Conservation (phyloP, 2,888 invertebrate species). For the Ormyrus labotus region DNA sequence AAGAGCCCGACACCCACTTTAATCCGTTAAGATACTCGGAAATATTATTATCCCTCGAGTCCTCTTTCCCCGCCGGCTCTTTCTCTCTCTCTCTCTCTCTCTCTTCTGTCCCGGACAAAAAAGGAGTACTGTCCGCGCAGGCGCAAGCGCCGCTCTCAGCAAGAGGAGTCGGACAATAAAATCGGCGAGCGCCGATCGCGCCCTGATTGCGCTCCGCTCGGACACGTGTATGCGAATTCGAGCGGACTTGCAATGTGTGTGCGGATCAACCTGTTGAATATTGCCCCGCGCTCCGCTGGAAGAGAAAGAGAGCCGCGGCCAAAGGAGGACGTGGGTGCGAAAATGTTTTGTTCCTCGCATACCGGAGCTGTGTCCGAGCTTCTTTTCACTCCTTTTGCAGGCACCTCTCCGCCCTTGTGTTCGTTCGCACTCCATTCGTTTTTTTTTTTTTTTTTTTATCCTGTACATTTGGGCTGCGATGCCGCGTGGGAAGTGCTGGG, state of each 20-base stretch:
- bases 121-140: not conserved
- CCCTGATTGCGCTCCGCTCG: not conserved
- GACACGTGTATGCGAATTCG: no score
- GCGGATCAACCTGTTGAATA: constrained; percentile 31
- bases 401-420: not conserved
- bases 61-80: no score
- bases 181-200: constrained; percentile 3
- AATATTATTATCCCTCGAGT: not conserved
- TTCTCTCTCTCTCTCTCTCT: no score
- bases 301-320: no score
- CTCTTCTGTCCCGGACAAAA: not conserved
- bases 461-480: not conserved
- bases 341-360: constrained; percentile 33
- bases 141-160: no score
- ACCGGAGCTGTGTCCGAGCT: not conserved
- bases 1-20: not conserved
- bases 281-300: not conserved
- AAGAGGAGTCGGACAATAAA: not conserved
- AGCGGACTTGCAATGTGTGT: not conserved
- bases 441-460: constrained; percentile 8
- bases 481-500: not conserved
- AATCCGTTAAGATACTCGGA: constrained; percentile 9
- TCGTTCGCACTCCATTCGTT: constrained; percentile 7
- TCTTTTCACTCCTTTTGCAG: not conserved
- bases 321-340: not conserved